phyloP scores from a whole-genome alignment of 2,113 vertebrate genomes.

The Chrysemys picta region DNA sequence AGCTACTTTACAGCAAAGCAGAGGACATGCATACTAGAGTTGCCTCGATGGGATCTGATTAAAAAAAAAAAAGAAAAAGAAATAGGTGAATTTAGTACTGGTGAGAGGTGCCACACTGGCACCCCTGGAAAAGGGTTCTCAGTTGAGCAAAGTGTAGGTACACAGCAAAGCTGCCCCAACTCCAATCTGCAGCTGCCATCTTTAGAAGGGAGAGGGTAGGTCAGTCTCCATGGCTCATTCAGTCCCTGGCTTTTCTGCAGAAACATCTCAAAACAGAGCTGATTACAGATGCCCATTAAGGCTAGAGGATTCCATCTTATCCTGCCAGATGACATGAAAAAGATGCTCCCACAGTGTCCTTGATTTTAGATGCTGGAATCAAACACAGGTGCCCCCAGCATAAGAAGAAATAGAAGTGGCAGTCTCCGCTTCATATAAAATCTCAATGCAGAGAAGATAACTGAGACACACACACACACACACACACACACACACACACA shows the following conservation, averaged over 20 bases:
- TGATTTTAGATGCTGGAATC: neutral
- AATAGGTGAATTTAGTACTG: neutral
- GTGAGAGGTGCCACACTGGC: neutral
- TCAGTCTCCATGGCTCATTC: conserved; percentile 34
- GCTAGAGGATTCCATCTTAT: conserved; percentile 16
- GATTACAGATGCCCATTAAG: conserved; percentile 8
- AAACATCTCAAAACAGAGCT: conserved; percentile 53
- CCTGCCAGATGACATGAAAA: neutral
- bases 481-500: neutral
- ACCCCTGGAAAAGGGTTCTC: neutral
- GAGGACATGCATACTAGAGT: accelerated
- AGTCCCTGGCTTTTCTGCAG: conserved; percentile 58
- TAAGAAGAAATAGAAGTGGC: neutral
- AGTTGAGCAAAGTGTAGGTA: neutral
- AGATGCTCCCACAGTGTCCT: neutral
- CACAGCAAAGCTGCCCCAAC: neutral
- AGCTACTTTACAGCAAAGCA: neutral
- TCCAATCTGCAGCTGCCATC: neutral
- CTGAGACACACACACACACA: neutral
- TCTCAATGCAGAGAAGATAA: neutral
- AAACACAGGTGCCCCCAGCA: neutral
- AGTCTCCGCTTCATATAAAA: neutral
- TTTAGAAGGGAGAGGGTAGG: conserved; percentile 40
- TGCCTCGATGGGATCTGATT: neutral
- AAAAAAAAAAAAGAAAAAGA: neutral